Percentiles rank a stretch among this genome's conserved stretches.
These are phyloP conservation scores for Clarias magur DNA, from an alignment of 2,113 vertebrate genomes.

Conservation along the genomic window DNA sequence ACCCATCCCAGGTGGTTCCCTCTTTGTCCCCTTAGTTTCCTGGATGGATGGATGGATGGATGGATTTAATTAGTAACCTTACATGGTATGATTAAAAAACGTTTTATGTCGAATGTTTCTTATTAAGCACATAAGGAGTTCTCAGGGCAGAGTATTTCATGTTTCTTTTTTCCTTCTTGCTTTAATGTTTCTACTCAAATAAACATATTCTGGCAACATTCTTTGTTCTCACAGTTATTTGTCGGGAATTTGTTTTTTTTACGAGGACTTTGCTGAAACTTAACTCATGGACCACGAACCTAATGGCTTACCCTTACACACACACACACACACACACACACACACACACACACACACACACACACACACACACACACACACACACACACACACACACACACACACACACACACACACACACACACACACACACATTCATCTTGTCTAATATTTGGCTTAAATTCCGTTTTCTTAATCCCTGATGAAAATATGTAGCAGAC, in stretches of 20 bases:
- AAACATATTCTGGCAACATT: neutral
- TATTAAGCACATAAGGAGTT: neutral
- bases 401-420: neutral
- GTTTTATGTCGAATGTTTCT: neutral
- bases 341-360: neutral
- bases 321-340: neutral
- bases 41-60: no score
- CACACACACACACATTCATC: neutral
- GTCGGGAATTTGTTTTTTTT: constrained; percentile 22
- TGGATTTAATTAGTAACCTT: neutral
- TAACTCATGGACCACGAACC: constrained; percentile 5
- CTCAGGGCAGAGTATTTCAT: neutral
- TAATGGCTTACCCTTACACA: neutral
- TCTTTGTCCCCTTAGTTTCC: no score
- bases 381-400: neutral
- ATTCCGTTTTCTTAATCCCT: constrained; percentile 3
- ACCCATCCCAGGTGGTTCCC: no score
- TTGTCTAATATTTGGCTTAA: constrained; percentile 25
- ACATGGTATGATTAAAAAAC: neutral
- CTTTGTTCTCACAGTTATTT: constrained; percentile 21
- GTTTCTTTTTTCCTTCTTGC: neutral
- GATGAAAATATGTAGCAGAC: constrained; percentile 25
- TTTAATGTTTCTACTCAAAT: neutral
- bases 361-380: neutral
- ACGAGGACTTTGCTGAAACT: constrained; percentile 23